Percentiles rank a stretch among this genome's conserved stretches.
These are phyloP conservation scores for Bathybates hornii DNA, from an alignment of 2,113 vertebrate genomes.

Conservation along the genomic window DNA sequence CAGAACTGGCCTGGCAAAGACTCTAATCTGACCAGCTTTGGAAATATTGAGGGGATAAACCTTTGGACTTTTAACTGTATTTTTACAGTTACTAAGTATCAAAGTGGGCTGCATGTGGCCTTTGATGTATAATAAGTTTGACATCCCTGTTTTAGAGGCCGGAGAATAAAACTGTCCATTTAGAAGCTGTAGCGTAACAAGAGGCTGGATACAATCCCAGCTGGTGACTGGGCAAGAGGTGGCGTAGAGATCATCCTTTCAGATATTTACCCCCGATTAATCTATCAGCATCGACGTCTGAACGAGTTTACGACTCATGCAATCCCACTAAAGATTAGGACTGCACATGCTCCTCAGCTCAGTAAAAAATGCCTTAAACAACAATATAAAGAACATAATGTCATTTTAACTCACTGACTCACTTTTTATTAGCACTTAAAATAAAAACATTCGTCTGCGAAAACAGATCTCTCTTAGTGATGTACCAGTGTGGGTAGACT, in stretches of 20 bases:
- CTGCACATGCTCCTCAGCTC: not conserved
- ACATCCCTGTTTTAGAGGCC: not conserved
- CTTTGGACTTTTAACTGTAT: not conserved
- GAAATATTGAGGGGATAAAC: not conserved
- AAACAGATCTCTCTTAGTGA: not conserved
- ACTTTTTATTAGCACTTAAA: not conserved
- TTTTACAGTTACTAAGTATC: not conserved
- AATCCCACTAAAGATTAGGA: not conserved
- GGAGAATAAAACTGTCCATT: not conserved
- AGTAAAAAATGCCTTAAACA: not conserved
- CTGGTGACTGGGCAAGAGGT: not conserved
- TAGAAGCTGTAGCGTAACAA: not conserved
- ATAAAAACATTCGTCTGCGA: accelerated
- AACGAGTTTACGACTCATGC: not conserved
- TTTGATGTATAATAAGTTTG: not conserved
- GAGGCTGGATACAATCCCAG: not conserved
- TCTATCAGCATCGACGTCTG: not conserved
- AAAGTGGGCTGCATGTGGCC: not conserved
- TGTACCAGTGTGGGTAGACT: not conserved
- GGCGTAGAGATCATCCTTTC: not conserved
- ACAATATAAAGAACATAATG: not conserved
- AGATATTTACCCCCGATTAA: not conserved
- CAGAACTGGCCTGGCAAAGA: not conserved
- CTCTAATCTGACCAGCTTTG: not conserved
- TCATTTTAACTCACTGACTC: not conserved